Base-by-base conservation (phyloP, 2,888 invertebrate genomes). In the Lissocephala sabroskyi region DNA sequence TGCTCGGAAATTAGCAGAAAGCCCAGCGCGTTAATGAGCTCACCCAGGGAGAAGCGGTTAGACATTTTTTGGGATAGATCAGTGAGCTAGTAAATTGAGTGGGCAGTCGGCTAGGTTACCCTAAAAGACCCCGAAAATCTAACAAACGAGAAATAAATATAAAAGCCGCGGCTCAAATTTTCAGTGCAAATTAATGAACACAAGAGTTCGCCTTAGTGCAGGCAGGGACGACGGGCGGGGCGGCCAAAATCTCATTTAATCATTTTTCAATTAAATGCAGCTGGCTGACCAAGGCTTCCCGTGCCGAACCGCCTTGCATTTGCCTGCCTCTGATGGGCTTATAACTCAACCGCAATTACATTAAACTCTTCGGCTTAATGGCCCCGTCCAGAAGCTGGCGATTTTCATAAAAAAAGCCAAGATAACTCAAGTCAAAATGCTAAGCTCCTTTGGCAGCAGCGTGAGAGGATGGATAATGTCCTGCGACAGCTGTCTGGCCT, bases 251-350 rank as follows among this genome's bases (percentile, higher is more conserved):
- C 63, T 57, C 62, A 62, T 78, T 75, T 67, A 63, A 70, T 74
- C 60, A 79, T 64, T 76, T 79, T 74, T 59, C 77, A 76, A 74
- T 74, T 74, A 74, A 79, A 76, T 62, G 74, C 77, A 73, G 77
- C 73, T 49, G 67, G 36, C 45, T 56, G 60, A 39, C 71, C 71
- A 52, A 17, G 11, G 3, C 32, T 23, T 14, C 7, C n/a, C n/a
- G n/a, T 4, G 18, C 42, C 18, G n/a, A 18, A 14, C 18, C 37
- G 6, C n/a, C n/a, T 18, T n/a, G n/a, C n/a, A n/a, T 5, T 23
- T 9, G 44, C 4, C 17, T 7, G 35, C 13, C 16, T 35, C 7
- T 16, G 35, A 16, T 1, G 9, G 26, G 48, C 51, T 56, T 52
- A 70, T 62, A 76, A 64, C 65, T 76, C 58, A n/a, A 74, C 65